phyloP scores from a whole-genome alignment of 30 jellyfish, hydroid and myxozoan species.

The Clytia hemisphaerica region DNA sequence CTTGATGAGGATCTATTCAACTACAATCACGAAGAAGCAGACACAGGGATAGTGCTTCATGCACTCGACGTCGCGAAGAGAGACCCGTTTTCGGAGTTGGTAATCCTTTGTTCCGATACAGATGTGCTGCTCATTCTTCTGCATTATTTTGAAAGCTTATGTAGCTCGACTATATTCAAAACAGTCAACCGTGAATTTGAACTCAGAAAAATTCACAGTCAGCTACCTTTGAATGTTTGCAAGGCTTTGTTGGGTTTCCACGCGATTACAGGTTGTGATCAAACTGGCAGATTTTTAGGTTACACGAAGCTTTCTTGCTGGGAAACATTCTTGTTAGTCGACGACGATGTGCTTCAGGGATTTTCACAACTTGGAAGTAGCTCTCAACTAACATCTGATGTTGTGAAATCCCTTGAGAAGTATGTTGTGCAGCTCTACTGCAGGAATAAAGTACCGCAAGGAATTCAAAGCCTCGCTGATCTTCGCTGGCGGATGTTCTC shows the following conservation, averaged over 20 bases:
- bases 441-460: too few species aligned
- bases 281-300: constrained; percentile 4
- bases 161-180: neutral
- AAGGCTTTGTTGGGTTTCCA: constrained; percentile 6
- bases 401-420: too few species aligned
- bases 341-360: too few species aligned
- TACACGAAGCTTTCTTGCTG: constrained; percentile 9
- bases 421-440: too few species aligned
- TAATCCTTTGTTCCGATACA: constrained; percentile 23
- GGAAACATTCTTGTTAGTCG: neutral
- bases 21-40: constrained; percentile 28
- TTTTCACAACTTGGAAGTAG: too few species aligned
- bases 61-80: constrained; percentile 33
- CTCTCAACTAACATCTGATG: too few species aligned
- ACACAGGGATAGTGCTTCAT: constrained; percentile 28
- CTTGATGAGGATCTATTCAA: neutral
- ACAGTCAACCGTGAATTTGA: neutral
- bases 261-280: constrained; percentile 5
- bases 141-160: neutral
- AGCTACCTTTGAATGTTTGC: neutral
- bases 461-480: too few species aligned
- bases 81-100: constrained; percentile 28
- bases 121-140: constrained; percentile 34
- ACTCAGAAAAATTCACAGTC: neutral
- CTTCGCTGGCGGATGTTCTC: too few species aligned